Evolutionary conservation across 2,797 vertebrate species (phyloP), one percentile per base, ranked within the genome.

Genomic region (Argentina silus): DNA sequence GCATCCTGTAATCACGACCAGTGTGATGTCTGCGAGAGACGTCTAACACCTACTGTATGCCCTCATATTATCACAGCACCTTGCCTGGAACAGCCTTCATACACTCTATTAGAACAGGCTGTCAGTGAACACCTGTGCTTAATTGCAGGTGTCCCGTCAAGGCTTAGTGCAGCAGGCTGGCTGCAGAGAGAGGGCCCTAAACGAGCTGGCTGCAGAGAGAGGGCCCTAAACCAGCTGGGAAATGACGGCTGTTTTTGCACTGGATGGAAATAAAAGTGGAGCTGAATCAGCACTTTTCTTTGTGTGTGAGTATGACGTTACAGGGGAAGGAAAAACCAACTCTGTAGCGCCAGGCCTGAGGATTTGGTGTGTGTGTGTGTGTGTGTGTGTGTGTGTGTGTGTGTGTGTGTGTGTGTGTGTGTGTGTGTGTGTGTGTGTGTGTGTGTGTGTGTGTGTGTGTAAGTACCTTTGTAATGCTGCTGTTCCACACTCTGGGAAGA

Each of bases 391-490:
- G 59, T 11, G n/a, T 53, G 60, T 6, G 62, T 44, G 23, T 55
- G 66, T 53, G 50, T 42, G 66, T 55, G 65, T 67, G 65, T 53
- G 60, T 3, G 56, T 15, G 56, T 36, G 56, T 7, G 56, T 36
- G 56, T 4, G 56, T 74, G 71, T 48, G 70, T 23, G 36, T 53
- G 36, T 61, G 15, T 64, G 56, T 90, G 48, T 14, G n/a, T 56
- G 53, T 15, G 53, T 8, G 57, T 43, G 57, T 3, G 43, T 73
- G 72, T 42, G 69, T 15, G 19, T 36, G 21, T 90, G 93, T n/a
- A 51, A 27, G 15, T 90, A 94, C 94, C 94, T 92, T 76, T 91
- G 76, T 84, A 91, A 47, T 64, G 67, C 23, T 11, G 87, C 10
- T 89, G 88, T 72, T 74, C 83, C 15, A 88, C 61, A 74, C 53